phyloP scores from a whole-genome alignment of 1,140 invertebrate genomes.

The Zaprionus africanus region DNA sequence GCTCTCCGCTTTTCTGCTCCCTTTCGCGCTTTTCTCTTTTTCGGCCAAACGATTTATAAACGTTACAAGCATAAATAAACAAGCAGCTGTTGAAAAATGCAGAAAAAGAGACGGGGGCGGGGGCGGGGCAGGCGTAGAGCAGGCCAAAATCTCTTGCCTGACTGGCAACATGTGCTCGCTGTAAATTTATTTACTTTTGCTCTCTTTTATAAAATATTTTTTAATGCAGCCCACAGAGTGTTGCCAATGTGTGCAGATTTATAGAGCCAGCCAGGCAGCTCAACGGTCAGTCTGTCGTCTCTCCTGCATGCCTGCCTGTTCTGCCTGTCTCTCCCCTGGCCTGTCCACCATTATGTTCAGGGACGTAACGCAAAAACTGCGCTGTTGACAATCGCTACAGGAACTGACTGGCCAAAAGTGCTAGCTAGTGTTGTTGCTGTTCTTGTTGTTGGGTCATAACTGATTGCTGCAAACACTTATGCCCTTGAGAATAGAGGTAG shows the following conservation, averaged over 20 bases:
- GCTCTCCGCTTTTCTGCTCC: slow-evolving; percentile 7
- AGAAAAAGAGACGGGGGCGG: neutral
- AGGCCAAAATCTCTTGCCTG: slow-evolving; percentile 14
- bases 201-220: slow-evolving; percentile 81
- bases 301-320: neutral
- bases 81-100: slow-evolving; percentile 68
- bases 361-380: slow-evolving; percentile 46
- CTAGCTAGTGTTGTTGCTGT: slow-evolving; percentile 45
- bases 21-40: slow-evolving; percentile 27
- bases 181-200: slow-evolving; percentile 81
- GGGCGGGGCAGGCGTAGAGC: neutral
- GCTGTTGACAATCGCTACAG: slow-evolving; percentile 78
- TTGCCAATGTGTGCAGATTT: slow-evolving; percentile 83
- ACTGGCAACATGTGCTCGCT: slow-evolving; percentile 71
- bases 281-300: neutral
- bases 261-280: slow-evolving; percentile 55
- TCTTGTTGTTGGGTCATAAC: slow-evolving; percentile 64
- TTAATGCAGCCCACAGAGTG: slow-evolving; percentile 78
- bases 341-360: slow-evolving; percentile 9
- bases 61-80: slow-evolving; percentile 81
- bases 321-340: neutral
- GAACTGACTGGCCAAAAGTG: slow-evolving; percentile 64
- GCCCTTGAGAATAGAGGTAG: neutral
- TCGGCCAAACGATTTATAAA: slow-evolving; percentile 77
- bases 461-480: slow-evolving; percentile 78